A percentile compares a stretch with the other conserved stretches of the same genome.
Conservation (phyloP, 1,140 invertebrate genomes). For the Euschistus heros region DNA sequence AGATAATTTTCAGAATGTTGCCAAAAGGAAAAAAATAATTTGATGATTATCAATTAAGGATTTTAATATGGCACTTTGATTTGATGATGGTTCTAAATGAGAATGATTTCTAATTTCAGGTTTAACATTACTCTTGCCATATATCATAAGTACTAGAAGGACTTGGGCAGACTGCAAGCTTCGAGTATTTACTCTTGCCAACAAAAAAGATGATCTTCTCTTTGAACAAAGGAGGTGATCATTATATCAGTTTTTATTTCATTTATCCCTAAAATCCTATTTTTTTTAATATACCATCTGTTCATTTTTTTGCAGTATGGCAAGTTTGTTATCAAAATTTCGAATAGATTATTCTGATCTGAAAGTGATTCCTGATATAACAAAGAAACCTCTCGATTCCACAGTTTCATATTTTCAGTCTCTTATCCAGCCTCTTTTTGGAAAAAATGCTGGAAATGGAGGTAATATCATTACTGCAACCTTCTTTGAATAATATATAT, state of each 20-base stretch:
- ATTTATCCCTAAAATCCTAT: not conserved
- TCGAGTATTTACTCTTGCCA: constrained; percentile 87
- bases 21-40: not conserved
- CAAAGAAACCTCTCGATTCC: constrained; percentile 54
- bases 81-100: not conserved
- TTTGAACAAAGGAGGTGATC: constrained; percentile 79
- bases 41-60: not conserved
- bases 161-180: constrained; percentile 78
- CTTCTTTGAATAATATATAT: not conserved
- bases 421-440: constrained; percentile 42
- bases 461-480: constrained; percentile 8
- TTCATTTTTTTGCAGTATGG: constrained; percentile 59
- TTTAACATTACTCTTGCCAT: constrained; percentile 70
- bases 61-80: not conserved
- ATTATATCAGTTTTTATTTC: not conserved
- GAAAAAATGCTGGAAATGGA: constrained; percentile 22
- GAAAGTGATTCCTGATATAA: constrained; percentile 78
- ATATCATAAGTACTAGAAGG: constrained; percentile 77
- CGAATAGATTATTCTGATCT: constrained; percentile 91
- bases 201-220: constrained; percentile 83
- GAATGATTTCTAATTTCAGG: constrained; percentile 48
- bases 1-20: constrained; percentile 10
- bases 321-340: constrained; percentile 88
- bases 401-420: constrained; percentile 72
- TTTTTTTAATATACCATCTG: no score